A percentile compares a stretch with the other conserved stretches of the same genome.
Evolutionary conservation across 2,888 invertebrate genomes (phyloP).

Genomic region (Periphyllus acericola): DNA sequence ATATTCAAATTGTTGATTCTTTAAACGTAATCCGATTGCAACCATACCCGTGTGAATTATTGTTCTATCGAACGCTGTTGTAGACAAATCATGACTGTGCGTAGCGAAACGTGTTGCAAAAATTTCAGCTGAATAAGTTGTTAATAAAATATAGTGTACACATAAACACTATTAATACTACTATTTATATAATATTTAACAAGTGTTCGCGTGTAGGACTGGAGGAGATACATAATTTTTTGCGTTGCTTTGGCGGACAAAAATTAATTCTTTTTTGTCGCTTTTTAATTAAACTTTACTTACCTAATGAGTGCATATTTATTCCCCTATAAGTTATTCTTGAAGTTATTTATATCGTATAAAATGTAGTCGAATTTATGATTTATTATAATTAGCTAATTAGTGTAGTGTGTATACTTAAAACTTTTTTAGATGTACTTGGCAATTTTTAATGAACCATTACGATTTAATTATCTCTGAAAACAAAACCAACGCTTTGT

Average conservation of each 20-base stretch:
- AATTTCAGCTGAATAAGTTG: conserved; percentile 17
- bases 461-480: background rate
- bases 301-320: no score
- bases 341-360: background rate
- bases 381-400: background rate
- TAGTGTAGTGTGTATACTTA: background rate
- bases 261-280: background rate
- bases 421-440: background rate
- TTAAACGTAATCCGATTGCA: conserved; percentile 1
- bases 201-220: background rate
- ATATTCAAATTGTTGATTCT: background rate
- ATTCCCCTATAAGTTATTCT: no score
- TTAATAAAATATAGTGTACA: background rate
- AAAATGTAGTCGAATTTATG: background rate
- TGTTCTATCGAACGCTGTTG: background rate
- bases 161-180: conserved; percentile 1
- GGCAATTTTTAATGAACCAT: background rate
- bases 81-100: conserved; percentile 10
- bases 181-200: background rate
- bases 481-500: no score
- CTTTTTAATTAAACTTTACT: background rate
- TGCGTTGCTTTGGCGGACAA: background rate
- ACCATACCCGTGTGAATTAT: background rate
- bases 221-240: background rate
- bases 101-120: conserved; percentile 26